Evolutionary conservation across 2,888 invertebrate genomes (phyloP).

Genomic region (Mesopsocus fuscifrons): DNA sequence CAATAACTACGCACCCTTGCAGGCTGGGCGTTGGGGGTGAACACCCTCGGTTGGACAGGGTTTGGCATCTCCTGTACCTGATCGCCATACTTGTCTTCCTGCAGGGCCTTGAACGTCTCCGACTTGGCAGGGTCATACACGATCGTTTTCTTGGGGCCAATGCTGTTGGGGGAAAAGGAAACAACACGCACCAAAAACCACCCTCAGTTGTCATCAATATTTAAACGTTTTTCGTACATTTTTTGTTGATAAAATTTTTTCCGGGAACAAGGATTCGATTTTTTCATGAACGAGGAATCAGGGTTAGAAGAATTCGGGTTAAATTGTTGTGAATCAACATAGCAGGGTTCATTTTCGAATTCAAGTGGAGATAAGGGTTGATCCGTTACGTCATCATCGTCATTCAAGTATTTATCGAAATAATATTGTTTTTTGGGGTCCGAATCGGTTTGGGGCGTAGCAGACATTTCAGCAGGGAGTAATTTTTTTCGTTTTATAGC

Average conservation of each 20-base stretch:
- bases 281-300: not conserved
- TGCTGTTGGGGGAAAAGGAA: slow-evolving; percentile 6
- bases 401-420: too few relatives aligned
- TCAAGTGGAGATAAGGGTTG: too few relatives aligned
- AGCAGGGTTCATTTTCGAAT: too few relatives aligned
- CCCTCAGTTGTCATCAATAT: too few relatives aligned
- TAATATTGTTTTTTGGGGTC: too few relatives aligned
- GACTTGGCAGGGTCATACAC: slow-evolving; percentile 76
- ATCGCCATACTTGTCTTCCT: slow-evolving; percentile 51
- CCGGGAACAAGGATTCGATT: not conserved
- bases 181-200: slow-evolving; percentile 7
- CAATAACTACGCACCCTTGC: too few relatives aligned
- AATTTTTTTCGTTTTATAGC: too few relatives aligned
- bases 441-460: too few relatives aligned
- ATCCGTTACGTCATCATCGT: too few relatives aligned
- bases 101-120: slow-evolving; percentile 71
- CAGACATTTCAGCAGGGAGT: too few relatives aligned
- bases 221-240: not conserved
- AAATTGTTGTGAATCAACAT: too few relatives aligned
- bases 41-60: slow-evolving; percentile 57
- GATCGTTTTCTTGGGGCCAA: slow-evolving; percentile 38
- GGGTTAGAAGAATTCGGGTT: not conserved
- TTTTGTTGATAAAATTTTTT: not conserved
- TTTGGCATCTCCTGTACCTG: slow-evolving; percentile 45
- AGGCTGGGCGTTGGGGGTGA: slow-evolving; percentile 31